phyloP scores from a whole-genome alignment of 2,888 invertebrate species.

The Drosophila yooni region DNA sequence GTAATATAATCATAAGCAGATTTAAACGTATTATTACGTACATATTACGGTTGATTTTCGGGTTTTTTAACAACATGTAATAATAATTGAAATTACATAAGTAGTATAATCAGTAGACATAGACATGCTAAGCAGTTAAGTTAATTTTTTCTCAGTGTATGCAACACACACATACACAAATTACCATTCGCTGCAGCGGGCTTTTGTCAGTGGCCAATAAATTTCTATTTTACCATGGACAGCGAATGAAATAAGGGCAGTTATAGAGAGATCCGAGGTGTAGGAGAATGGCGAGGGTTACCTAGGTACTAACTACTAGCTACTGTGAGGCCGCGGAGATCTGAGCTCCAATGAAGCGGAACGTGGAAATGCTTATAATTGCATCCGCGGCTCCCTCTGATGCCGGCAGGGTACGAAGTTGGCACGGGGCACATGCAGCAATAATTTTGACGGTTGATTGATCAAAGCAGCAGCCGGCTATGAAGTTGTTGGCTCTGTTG shows the following conservation, averaged over 20 bases:
- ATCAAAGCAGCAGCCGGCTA: conserved; percentile 73
- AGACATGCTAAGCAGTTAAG: not conserved
- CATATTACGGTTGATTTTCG: not conserved
- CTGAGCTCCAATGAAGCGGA: conserved; percentile 75
- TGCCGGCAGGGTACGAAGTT: conserved; percentile 19
- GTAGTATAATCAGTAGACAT: not conserved
- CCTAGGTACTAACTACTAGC: conserved; percentile 35
- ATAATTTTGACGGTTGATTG: conserved; percentile 82
- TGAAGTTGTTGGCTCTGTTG: conserved; percentile 34
- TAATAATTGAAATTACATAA: not conserved
- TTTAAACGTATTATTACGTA: not conserved
- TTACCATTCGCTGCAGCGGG: conserved; percentile 49
- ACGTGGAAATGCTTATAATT: conserved; percentile 80
- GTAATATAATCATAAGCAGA: not conserved
- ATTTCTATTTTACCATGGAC: conserved; percentile 72
- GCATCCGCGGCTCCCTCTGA: conserved; percentile 66
- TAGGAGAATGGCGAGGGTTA: not conserved
- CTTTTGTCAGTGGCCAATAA: conserved; percentile 73
- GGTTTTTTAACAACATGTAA: not conserved
- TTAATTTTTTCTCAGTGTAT: conserved; percentile 42
- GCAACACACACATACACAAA: conserved; percentile 26
- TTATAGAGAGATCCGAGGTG: not conserved
- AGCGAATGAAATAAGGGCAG: conserved; percentile 25
- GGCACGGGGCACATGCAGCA: conserved; percentile 66
- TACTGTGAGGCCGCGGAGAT: conserved; percentile 53